phyloP scores from a whole-genome alignment of 1,140 invertebrate species.

The Centruroides vittatus region DNA sequence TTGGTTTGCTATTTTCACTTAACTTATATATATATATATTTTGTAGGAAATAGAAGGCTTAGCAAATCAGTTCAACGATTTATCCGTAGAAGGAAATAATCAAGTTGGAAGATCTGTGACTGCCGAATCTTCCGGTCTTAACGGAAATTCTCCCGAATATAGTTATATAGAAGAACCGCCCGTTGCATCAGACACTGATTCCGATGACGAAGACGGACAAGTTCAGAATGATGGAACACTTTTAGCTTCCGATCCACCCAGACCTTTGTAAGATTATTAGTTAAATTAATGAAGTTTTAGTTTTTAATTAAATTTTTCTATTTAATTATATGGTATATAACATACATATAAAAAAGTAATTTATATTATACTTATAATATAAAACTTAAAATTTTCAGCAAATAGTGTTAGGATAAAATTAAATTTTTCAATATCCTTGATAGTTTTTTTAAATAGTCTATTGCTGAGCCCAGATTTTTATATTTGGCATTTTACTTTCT shows the following conservation, averaged over 20 bases:
- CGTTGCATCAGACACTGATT: conserved; percentile 30
- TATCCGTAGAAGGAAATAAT: conserved; percentile 31
- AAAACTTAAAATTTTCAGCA: too few relatives aligned
- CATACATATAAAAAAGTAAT: too few relatives aligned
- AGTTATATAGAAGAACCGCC: conserved; percentile 18
- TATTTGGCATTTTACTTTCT: too few relatives aligned
- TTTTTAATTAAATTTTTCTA: background rate
- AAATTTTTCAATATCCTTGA: too few relatives aligned
- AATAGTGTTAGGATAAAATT: too few relatives aligned
- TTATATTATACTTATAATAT: too few relatives aligned
- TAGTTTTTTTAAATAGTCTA: too few relatives aligned
- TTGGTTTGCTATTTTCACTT: background rate
- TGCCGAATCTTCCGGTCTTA: conserved; percentile 13
- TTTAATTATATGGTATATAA: too few relatives aligned
- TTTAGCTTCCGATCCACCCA: conserved; percentile 86
- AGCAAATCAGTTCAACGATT: conserved; percentile 82
- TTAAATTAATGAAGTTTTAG: background rate
- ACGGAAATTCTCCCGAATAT: conserved; percentile 17
- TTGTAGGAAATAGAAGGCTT: conserved; percentile 78
- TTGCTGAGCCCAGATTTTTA: too few relatives aligned
- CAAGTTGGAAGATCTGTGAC: conserved; percentile 14
- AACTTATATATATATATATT: background rate
- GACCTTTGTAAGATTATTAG: conserved; percentile 66
- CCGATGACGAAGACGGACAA: conserved; percentile 35
- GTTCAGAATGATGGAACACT: conserved; percentile 79